These are phyloP conservation scores for Samia ricini DNA, from an alignment of 1,140 invertebrate genomes.

Conservation along the genomic window DNA sequence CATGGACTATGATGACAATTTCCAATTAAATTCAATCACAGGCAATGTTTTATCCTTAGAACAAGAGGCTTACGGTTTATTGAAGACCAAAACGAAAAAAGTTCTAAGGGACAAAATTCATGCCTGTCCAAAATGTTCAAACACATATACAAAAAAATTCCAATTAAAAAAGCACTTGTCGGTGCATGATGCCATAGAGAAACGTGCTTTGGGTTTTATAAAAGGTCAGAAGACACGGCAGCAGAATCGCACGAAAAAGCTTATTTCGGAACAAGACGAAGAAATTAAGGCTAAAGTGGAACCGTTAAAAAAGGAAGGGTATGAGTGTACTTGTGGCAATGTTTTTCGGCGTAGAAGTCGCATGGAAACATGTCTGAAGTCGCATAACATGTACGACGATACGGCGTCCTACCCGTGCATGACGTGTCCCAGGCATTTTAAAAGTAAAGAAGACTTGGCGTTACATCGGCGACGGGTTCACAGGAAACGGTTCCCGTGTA, in stretches of 20 bases:
- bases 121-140: conserved; percentile 53
- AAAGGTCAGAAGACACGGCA: conserved; percentile 49
- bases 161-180: conserved; percentile 41
- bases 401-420: conserved; percentile 39
- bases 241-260: conserved; percentile 34
- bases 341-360: conserved; percentile 52
- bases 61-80: conserved; percentile 62
- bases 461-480: conserved; percentile 53
- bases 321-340: conserved; percentile 61
- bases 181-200: conserved; percentile 53
- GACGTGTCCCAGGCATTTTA: conserved; percentile 56
- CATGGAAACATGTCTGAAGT: conserved; percentile 60
- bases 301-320: conserved; percentile 49
- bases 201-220: conserved; percentile 40
- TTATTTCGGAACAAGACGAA: conserved; percentile 21
- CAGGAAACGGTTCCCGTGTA: conserved; percentile 62
- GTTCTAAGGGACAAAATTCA: conserved; percentile 13
- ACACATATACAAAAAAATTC: conserved; percentile 30
- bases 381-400: conserved; percentile 47
- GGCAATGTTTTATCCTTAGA: conserved; percentile 61
- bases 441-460: conserved; percentile 50
- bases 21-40: conserved; percentile 68
- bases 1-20: conserved; percentile 42
- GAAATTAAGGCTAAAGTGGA: conserved; percentile 9
- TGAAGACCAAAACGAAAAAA: conserved; percentile 43